A percentile compares a stretch with the other conserved stretches of the same genome.
phyloP scores from a whole-genome alignment of 2,797 vertebrate genomes.

The Toxotes lorentzi region DNA sequence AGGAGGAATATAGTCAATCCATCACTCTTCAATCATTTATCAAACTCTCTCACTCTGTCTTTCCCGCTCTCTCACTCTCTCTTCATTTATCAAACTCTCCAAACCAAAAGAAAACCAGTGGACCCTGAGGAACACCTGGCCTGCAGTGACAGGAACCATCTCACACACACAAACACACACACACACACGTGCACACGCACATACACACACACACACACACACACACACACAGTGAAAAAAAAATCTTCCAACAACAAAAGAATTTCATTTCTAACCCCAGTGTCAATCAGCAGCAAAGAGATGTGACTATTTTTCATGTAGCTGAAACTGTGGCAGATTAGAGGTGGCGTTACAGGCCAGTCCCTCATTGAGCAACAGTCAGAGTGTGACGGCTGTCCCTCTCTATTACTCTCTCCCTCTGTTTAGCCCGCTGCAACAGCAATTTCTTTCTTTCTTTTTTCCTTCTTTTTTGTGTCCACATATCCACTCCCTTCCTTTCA shows the following conservation, averaged over 20 bases:
- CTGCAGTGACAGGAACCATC: conserved; percentile 58
- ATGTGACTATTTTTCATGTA: conserved; percentile 81
- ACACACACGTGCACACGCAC: conserved; percentile 29
- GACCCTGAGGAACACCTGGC: conserved; percentile 81
- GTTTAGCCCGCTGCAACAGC: conserved; percentile 49
- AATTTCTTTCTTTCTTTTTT: conserved; percentile 31
- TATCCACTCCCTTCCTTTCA: background rate
- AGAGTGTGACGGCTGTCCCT: conserved; percentile 81
- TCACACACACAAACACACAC: conserved; percentile 35
- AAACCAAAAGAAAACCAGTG: conserved; percentile 79
- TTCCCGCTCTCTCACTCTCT: conserved; percentile 33
- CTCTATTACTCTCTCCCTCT: conserved; percentile 72
- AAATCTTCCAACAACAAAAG: conserved; percentile 67
- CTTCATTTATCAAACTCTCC: conserved; percentile 77
- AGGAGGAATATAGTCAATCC: conserved; percentile 71
- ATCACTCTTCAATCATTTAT: conserved; percentile 80
- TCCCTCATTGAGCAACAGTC: conserved; percentile 84
- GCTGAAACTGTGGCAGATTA: conserved; percentile 74
- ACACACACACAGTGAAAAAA: conserved; percentile 38
- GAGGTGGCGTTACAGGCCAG: conserved; percentile 77
- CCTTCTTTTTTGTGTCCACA: background rate
- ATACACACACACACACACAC: conserved; percentile 31
- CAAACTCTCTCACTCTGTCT: conserved; percentile 57
- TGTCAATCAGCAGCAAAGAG: conserved; percentile 77
- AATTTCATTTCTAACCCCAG: conserved; percentile 73